Percentiles rank a stretch among this genome's conserved stretches.
Evolutionary conservation across 2,888 invertebrate species (phyloP).

Genomic region (Gnatocerus cornutus): DNA sequence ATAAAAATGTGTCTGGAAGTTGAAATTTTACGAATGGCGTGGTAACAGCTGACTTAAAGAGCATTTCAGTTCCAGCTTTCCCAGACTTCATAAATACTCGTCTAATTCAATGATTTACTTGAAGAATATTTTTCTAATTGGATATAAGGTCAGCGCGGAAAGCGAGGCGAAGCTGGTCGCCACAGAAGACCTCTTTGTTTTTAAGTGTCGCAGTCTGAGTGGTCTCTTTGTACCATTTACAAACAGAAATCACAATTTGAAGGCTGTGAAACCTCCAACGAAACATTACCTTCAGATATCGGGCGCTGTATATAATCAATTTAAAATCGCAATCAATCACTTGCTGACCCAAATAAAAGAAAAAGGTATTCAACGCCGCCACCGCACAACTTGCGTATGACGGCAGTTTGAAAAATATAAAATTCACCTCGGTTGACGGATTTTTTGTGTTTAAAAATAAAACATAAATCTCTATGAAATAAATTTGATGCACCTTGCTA

Average conservation of each 20-base stretch:
- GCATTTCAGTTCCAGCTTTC: background rate
- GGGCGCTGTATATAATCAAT: constrained; percentile 16
- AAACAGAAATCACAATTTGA: no score
- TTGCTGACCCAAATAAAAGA: constrained; percentile 15
- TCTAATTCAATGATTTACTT: constrained; percentile 2
- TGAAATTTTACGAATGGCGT: constrained; percentile 11
- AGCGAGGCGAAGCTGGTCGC: no score
- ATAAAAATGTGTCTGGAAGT: constrained; percentile 13
- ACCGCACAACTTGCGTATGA: constrained; percentile 22
- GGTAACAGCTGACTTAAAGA: constrained; percentile 21
- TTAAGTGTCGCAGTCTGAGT: no score
- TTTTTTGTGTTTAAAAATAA: constrained; percentile 21
- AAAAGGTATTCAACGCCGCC: constrained; percentile 8
- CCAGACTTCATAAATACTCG: constrained; percentile 9
- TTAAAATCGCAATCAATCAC: constrained; percentile 28
- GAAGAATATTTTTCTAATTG: background rate
- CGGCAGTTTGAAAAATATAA: constrained; percentile 32
- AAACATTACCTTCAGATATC: background rate
- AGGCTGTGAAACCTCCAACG: background rate
- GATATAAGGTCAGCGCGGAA: no score
- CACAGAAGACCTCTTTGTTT: no score
- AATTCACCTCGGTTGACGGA: constrained; percentile 2
- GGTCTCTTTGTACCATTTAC: no score
- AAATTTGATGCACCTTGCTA: constrained; percentile 29
- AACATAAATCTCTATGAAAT: constrained; percentile 18